Conservation (phyloP, 2,797 vertebrate species). For the Lepus oiostolus region DNA sequence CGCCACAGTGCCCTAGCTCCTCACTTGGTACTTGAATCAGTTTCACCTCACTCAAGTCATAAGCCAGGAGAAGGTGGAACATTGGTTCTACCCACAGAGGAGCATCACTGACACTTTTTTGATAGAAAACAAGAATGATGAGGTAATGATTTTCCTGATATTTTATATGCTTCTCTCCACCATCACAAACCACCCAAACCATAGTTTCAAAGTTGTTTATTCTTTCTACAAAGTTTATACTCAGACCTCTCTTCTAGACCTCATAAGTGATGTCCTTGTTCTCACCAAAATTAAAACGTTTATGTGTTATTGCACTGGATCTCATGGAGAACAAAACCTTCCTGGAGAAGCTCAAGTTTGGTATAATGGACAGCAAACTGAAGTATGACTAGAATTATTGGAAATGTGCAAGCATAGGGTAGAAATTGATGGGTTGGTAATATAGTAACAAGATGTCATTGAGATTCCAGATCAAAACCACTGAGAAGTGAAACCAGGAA, state of each 20-base stretch:
- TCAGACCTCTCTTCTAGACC: slow-evolving; percentile 95
- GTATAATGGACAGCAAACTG: slow-evolving; percentile 98
- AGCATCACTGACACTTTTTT: slow-evolving; percentile 98
- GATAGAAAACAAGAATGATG: slow-evolving; percentile 93
- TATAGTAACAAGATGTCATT: slow-evolving; percentile 93
- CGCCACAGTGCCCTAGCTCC: slow-evolving; percentile 93
- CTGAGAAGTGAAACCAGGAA: slow-evolving; percentile 86
- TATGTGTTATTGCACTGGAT: slow-evolving; percentile 99
- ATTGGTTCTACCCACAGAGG: slow-evolving; percentile 97
- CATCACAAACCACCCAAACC: slow-evolving; percentile 98
- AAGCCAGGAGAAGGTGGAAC: slow-evolving; percentile 95
- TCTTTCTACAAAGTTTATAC: slow-evolving; percentile 99
- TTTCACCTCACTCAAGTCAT: slow-evolving; percentile 96
- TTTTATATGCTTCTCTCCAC: slow-evolving; percentile 99
- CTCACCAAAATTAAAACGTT: slow-evolving; percentile 99
- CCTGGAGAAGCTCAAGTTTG: slow-evolving; percentile 99
- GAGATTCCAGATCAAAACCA: slow-evolving; percentile 78
- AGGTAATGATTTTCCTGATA: slow-evolving; percentile 97
- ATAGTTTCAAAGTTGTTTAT: slow-evolving; percentile 98
- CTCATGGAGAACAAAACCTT: slow-evolving; percentile 99
- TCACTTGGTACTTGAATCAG: slow-evolving; percentile 94
- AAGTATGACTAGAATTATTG: slow-evolving; percentile 99
- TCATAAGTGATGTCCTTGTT: slow-evolving; percentile 98
- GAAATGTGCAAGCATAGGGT: slow-evolving; percentile 99
- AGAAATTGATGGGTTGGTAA: slow-evolving; percentile 95